These are phyloP conservation scores for Columba livia DNA, from an alignment of 2,113 vertebrate genomes.

Conservation along the genomic window DNA sequence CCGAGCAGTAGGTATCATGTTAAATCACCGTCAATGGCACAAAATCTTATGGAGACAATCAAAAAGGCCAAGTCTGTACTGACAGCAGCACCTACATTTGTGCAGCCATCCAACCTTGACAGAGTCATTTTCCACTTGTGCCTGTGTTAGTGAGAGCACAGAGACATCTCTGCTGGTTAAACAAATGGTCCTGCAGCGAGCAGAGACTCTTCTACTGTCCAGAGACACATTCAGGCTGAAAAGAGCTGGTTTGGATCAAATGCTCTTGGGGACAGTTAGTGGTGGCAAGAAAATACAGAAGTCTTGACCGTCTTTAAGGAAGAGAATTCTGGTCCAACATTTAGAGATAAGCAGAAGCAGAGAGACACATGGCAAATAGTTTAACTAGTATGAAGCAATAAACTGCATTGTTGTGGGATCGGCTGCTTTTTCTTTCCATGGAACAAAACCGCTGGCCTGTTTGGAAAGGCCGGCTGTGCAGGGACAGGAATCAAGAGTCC, in stretches of 20 bases:
- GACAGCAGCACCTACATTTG: not conserved
- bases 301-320: not conserved
- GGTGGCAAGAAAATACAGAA: not conserved
- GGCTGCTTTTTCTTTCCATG: slow-evolving; percentile 36
- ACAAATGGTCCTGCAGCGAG: not conserved
- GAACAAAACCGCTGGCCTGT: slow-evolving; percentile 32
- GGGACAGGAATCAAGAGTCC: not conserved
- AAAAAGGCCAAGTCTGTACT: not conserved
- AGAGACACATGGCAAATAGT: slow-evolving; percentile 28
- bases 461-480: not conserved
- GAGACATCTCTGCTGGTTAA: not conserved
- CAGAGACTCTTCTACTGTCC: not conserved
- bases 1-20: not conserved
- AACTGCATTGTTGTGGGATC: slow-evolving; percentile 21
- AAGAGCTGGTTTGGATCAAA: not conserved
- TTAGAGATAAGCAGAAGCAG: slow-evolving; percentile 28
- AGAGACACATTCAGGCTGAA: not conserved
- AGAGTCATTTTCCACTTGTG: not conserved
- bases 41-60: not conserved
- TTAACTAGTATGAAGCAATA: slow-evolving; percentile 3
- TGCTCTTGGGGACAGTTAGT: not conserved
- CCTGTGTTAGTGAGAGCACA: not conserved
- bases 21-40: not conserved
- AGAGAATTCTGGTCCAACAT: not conserved
- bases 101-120: not conserved